Conservation (phyloP, 2,888 invertebrate species). For the Quadroppia sp. region DNA sequence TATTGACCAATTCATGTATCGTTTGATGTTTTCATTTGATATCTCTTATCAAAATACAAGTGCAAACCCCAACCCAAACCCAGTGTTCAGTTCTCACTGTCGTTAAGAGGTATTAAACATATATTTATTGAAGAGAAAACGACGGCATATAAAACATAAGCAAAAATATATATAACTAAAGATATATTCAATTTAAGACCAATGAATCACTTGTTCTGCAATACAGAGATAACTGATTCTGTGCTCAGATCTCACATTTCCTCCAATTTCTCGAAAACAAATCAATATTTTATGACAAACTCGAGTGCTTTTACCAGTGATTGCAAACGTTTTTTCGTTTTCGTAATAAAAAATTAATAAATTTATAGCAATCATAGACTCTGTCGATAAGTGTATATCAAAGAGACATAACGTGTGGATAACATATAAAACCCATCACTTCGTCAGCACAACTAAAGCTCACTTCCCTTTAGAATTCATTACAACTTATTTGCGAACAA, state of each 20-base stretch:
- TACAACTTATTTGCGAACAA: not conserved
- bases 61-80: not conserved
- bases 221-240: not conserved
- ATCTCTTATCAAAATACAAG: constrained; percentile 12
- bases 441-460: not conserved
- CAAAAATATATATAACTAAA: not conserved
- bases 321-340: not conserved
- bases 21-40: constrained; percentile 20
- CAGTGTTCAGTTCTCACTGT: too few species aligned
- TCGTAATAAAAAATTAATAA: not conserved
- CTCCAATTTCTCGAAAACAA: not conserved
- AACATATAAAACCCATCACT: not conserved
- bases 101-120: not conserved
- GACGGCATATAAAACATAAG: not conserved
- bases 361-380: not conserved
- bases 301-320: not conserved
- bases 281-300: constrained; percentile 6
- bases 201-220: not conserved
- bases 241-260: not conserved
- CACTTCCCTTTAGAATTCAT: not conserved
- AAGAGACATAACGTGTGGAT: too few species aligned
- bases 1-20: constrained; percentile 12
- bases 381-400: too few species aligned
- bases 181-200: not conserved
- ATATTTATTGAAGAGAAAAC: not conserved